A percentile compares a stretch with the other conserved stretches of the same genome.
Evolutionary conservation across 2,888 invertebrate species (phyloP).

Genomic region (Stenichneumon culpator): DNA sequence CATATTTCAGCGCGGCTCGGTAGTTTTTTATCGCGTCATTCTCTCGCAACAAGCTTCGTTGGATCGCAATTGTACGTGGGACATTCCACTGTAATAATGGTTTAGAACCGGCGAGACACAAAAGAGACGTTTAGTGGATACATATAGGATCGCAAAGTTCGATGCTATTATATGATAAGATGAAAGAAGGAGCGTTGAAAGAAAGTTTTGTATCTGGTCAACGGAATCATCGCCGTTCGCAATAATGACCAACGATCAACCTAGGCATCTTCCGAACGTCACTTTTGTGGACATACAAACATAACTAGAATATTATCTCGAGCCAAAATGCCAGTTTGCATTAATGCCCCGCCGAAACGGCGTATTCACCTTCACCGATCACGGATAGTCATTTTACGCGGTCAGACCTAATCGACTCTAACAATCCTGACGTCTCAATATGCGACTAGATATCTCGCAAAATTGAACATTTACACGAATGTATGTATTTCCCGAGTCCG

Average conservation of each 20-base stretch:
- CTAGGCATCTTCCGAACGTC: not conserved
- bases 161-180: not conserved
- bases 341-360: not conserved
- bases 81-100: not conserved
- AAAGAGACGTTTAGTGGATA: not conserved
- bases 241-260: not conserved
- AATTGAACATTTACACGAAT: slow-evolving; percentile 55
- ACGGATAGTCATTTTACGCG: slow-evolving; percentile 43
- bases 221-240: not conserved
- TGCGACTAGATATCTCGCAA: slow-evolving; percentile 58
- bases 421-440: slow-evolving; percentile 63
- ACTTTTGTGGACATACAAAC: not conserved
- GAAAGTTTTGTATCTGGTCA: no score
- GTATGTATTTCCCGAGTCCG: slow-evolving; percentile 22
- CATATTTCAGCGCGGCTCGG: slow-evolving; percentile 53
- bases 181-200: not conserved
- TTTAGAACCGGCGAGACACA: not conserved
- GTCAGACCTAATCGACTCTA: slow-evolving; percentile 52
- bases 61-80: not conserved
- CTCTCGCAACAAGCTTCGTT: slow-evolving; percentile 32
- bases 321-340: not conserved
- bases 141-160: slow-evolving; percentile 2
- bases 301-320: not conserved
- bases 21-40: slow-evolving; percentile 26
- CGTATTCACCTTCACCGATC: not conserved